Base-by-base conservation (phyloP, 2,113 vertebrate species). In the Ibidorhyncha struthersii region DNA sequence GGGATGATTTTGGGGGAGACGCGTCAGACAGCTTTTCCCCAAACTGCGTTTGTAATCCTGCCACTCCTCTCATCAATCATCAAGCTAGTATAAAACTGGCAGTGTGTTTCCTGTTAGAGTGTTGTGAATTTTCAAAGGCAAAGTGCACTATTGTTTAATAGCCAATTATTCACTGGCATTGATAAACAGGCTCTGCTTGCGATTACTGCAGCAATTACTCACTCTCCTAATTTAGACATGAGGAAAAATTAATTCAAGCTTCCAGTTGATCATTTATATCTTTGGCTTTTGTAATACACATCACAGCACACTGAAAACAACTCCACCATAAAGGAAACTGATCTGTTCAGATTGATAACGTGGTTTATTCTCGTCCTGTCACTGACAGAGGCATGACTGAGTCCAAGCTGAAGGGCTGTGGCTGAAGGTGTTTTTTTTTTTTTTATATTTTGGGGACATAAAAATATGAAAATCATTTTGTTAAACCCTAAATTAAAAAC, bases 111-210 rank as follows among this genome's bases (percentile, higher is more conserved):
- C 97, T 97, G 96, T 32, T 73, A 23, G 58, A 62, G 71, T 26
- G 94, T 86, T 86, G 93, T 66, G 93, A 29, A 77, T 91, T 87
- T 95, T 88, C 96, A 96, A 82, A 96, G 93, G 97, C 97, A 95
- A 96, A 97, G 96, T 86, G 94, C 95, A 78, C 96, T 72, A 95
- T 97, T 97, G 97, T 97, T 97, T 95, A 96, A 97, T 92, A 95
- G 96, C 85, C 85, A 95, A 41, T 96, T 97, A 95, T 97, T 97
- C 94, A 85, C 91, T 88, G 95, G 95, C 97, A 96, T 96, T 97
- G 96, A 96, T 96, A 97, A 97, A 97, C 94, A 96, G 87, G 78
- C 89, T 94, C 81, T 93, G 94, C 95, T 94, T 6, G 34, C 5
- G 50, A 91, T 96, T 95, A 85, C 95, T 94, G 96, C 83, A 61